Base-by-base conservation (phyloP, 2,888 invertebrate species). In the Acleris literana region DNA sequence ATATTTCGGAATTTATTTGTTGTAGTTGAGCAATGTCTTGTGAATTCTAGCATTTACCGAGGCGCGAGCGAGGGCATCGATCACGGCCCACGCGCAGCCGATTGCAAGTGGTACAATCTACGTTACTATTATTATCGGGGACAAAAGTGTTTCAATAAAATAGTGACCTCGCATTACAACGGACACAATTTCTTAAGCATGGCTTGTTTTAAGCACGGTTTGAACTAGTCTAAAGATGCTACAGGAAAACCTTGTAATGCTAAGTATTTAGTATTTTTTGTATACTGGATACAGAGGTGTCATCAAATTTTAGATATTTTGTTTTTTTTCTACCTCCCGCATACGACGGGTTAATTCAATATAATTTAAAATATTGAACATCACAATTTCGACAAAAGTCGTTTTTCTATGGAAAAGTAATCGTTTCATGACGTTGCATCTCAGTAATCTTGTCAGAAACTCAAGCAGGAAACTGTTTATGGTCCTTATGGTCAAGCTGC, bases 21-120 rank as follows among this genome's bases (percentile, higher is more conserved):
- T 20, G 63, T 57, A 63, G 56, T 62, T 53, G 55, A 20, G 63
- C 61, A 53, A 55, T 61, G 33, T 70, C 60, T 70, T 74, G 68
- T 66, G 49, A 69, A 60, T 46, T 52, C 25, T 57, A 25, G 57
- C 25, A 74, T 73, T 79, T 76, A 68, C 64, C 68, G 74, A 44
- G n/a, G 25, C 25, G 73, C 72, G 56, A 64, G 33, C 58, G 68
- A 72, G 76, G 74, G 69, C 74, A 76, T 73, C 72, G 74, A 75
- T 75, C 70, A 69, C 71, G 71, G 72, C 83, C 83, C 82, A 85
- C 85, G 80, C 80, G 75, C 76, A 76, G 70, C 71, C 64, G 72
- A 76, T 74, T 79, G 79, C 81, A 79, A 44, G n/a, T 72, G 73
- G 76, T 75, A 76, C 71, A 69, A 72, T 76, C 72, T 72, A 73